phyloP scores from a whole-genome alignment of 2,888 invertebrate genomes.

The Scaptomyza parva region DNA sequence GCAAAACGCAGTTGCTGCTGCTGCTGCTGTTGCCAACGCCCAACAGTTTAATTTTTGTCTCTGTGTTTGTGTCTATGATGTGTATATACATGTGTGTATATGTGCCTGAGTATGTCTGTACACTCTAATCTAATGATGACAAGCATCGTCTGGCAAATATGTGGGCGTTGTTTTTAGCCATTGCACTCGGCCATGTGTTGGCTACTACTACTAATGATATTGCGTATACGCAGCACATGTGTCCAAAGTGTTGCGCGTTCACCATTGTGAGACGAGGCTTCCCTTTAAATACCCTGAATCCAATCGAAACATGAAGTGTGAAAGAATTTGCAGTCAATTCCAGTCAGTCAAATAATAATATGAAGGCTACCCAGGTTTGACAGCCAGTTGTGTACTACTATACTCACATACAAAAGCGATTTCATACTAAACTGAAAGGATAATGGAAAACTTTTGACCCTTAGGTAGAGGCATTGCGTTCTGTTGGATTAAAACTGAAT shows the following conservation, averaged over 20 bases:
- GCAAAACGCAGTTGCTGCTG: slow-evolving; percentile 46
- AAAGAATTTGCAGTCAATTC: neutral
- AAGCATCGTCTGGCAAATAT: slow-evolving; percentile 64
- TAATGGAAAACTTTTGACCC: too few species aligned
- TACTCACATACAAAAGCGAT: too few species aligned
- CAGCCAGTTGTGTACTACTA: too few species aligned
- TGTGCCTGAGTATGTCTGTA: slow-evolving; percentile 35
- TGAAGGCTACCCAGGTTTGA: too few species aligned
- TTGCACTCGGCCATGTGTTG: slow-evolving; percentile 40
- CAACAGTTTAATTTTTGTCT: slow-evolving; percentile 55
- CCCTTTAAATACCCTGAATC: slow-evolving; percentile 2
- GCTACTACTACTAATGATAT: neutral
- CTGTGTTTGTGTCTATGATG: slow-evolving; percentile 1
- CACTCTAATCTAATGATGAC: slow-evolving; percentile 80
- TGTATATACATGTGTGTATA: slow-evolving; percentile 11
- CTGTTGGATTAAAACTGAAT: too few species aligned
- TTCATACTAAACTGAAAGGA: too few species aligned
- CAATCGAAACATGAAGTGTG: neutral
- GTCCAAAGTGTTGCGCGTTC: slow-evolving; percentile 56
- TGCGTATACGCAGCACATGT: slow-evolving; percentile 72
- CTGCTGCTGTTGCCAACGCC: slow-evolving; percentile 46
- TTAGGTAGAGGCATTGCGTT: too few species aligned
- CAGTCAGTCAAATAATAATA: too few species aligned
- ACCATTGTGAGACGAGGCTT: slow-evolving; percentile 24
- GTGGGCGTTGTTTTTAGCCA: slow-evolving; percentile 45